Evolutionary conservation across 2,113 vertebrate species (phyloP), one percentile per base, ranked within the genome.

Genomic region (Physeter macrocephalus): DNA sequence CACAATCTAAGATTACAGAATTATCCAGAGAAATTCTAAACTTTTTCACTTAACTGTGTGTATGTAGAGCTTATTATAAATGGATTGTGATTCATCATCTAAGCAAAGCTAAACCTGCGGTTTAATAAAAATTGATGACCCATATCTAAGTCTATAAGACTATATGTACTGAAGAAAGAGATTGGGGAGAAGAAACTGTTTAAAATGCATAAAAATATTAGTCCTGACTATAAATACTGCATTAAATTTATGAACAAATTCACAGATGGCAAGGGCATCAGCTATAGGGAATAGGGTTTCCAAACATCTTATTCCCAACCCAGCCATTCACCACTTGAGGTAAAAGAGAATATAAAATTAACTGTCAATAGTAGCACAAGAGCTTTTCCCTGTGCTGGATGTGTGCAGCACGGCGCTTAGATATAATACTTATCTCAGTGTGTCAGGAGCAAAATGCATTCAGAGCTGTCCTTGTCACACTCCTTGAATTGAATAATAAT

Each of bases 171-270:
- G 77, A 94, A 95, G 81, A 90, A 96, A 95, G 61, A 88, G 77
- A 64, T 34, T 83, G 5, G 69, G 81, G 94, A 95, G n/a, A 97
- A 97, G 62, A 90, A 91, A 94, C 85, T 96, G 13, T 93, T 98
- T 95, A 95, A 95, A 97, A 96, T 90, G 78, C 89, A 95, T 97
- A 97, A 97, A 95, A 95, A 74, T 96, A 96, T 97, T 95, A 88
- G 77, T 72, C 29, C 2, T 88, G 57, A 80, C 83, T 92, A 88
- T 97, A 97, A 97, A 97, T 95, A 95, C 41, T 95, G 46, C 31
- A 78, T 82, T 15, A 96, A 97, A 93, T 94, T 81, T 92, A 96
- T 74, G 69, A 92, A 93, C 64, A 95, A 92, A 97, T 97, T 80
- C 78, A 80, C 74, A 96, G 88, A 97, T 92, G 59, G 86, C 94